A percentile compares a stretch with the other conserved stretches of the same genome.
phyloP scores from a whole-genome alignment of 2,113 vertebrate genomes.

The Pachycephala philippinensis region DNA sequence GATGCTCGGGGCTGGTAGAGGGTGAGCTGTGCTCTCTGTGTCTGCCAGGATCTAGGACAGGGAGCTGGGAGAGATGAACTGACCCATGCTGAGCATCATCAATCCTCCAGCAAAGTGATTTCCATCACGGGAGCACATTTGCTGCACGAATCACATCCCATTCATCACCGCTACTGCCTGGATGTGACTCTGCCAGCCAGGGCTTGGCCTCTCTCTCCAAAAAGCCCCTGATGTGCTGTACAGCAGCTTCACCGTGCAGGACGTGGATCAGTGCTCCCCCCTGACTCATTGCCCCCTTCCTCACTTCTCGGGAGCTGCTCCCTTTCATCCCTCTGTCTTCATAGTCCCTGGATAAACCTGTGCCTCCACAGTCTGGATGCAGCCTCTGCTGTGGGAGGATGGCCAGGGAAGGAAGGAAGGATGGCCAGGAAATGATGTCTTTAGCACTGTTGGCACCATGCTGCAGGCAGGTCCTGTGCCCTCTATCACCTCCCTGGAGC shows the following conservation, averaged over 20 bases:
- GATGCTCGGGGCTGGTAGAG: neutral
- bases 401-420: neutral
- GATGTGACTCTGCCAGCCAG: neutral
- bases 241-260: neutral
- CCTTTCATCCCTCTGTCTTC: neutral
- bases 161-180: neutral
- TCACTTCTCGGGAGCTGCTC: neutral
- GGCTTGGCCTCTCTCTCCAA: neutral
- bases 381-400: neutral
- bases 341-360: neutral
- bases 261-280: neutral
- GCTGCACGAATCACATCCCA: neutral
- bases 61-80: neutral
- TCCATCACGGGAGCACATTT: neutral
- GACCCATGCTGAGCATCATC: neutral
- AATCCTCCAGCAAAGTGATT: neutral
- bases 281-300: neutral
- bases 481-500: neutral
- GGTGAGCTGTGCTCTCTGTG: neutral
- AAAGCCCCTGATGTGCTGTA: neutral
- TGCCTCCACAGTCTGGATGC: neutral
- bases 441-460: neutral
- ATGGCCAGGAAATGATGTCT: neutral
- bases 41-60: neutral
- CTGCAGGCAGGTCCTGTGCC: neutral